These are phyloP conservation scores for Hemichromis elongatus DNA, from an alignment of 2,113 vertebrate species.

Conservation along the genomic window DNA sequence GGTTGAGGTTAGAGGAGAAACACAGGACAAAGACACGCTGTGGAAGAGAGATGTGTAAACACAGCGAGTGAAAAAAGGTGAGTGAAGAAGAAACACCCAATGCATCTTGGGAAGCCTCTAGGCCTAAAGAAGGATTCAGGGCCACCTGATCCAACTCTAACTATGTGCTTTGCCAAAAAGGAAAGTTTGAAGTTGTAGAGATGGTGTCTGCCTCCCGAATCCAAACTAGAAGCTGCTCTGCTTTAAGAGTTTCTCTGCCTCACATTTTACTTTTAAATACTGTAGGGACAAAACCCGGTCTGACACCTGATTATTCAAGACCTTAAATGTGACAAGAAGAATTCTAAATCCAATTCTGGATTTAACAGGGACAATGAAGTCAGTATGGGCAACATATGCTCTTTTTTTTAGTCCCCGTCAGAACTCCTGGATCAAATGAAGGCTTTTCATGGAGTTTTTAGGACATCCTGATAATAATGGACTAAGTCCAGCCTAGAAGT, in stretches of 20 bases:
- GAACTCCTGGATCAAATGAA: no score
- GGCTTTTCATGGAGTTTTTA: no score
- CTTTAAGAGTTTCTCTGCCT: accelerated
- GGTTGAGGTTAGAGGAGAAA: background rate
- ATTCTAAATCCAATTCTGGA: background rate
- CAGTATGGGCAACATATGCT: background rate
- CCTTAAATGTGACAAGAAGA: background rate
- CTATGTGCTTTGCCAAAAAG: background rate
- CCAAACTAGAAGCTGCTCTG: background rate
- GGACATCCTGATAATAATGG: no score
- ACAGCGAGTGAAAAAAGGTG: background rate
- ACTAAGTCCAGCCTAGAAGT: no score
- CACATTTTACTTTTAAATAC: background rate
- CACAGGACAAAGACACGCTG: background rate
- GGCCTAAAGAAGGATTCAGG: background rate
- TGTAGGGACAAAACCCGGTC: background rate
- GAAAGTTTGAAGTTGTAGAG: background rate
- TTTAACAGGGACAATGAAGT: background rate
- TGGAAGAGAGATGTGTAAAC: background rate
- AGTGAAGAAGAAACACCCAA: background rate
- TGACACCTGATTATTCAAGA: background rate
- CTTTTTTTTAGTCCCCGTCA: no score
- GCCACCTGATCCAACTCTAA: background rate
- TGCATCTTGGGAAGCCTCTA: background rate
- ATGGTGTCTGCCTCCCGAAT: background rate